phyloP scores from a whole-genome alignment of 2,113 vertebrate genomes.

The Bufo bufo region DNA sequence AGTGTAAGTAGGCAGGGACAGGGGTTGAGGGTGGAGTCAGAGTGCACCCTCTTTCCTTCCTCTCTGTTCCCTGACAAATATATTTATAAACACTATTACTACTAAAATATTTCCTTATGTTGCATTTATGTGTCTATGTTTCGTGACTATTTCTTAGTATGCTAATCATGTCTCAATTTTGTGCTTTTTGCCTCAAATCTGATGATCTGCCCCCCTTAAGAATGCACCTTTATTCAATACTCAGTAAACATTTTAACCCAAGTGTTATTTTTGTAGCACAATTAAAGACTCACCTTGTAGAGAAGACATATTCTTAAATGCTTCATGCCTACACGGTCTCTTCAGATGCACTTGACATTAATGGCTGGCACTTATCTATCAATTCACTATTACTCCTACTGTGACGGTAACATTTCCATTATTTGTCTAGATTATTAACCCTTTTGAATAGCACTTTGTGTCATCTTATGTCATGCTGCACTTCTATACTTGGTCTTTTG shows the following conservation, averaged over 20 bases:
- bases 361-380: conserved; percentile 47
- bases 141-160: background rate
- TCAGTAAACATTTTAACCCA: background rate
- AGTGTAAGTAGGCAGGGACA: no score
- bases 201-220: background rate
- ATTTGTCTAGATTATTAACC: conserved; percentile 31
- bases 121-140: background rate
- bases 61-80: no score
- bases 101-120: background rate
- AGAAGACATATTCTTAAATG: conserved; percentile 41
- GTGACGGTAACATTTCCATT: conserved; percentile 28
- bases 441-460: background rate
- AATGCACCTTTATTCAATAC: conserved; percentile 8
- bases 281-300: conserved; percentile 39
- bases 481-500: background rate
- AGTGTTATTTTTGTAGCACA: conserved; percentile 34
- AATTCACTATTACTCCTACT: conserved; percentile 49
- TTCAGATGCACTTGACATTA: conserved; percentile 51
- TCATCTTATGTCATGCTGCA: conserved; percentile 11
- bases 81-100: no score
- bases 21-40: no score
- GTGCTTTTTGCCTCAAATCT: background rate
- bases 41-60: no score
- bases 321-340: conserved; percentile 42
- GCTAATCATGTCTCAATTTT: background rate